phyloP scores from a whole-genome alignment of 2,113 vertebrate genomes.

The Thamnophis sirtalis region DNA sequence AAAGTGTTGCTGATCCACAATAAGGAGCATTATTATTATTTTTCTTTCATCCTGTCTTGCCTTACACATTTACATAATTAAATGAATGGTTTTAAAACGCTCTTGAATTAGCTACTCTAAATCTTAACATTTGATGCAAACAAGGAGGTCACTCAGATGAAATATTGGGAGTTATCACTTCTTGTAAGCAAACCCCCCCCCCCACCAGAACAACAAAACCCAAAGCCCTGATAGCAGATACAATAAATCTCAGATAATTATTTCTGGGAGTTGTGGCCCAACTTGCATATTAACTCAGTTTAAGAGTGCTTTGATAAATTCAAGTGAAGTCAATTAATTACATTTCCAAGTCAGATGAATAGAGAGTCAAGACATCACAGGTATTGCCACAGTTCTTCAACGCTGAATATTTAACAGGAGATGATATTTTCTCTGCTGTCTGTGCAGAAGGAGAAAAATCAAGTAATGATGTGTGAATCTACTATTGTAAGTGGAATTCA shows the following conservation, averaged over 20 bases:
- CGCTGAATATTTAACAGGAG: constrained; percentile 45
- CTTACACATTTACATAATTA: constrained; percentile 19
- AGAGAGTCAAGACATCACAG: constrained; percentile 38
- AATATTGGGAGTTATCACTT: constrained; percentile 29
- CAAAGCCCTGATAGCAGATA: constrained; percentile 21
- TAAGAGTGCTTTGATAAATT: constrained; percentile 56
- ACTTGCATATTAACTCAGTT: constrained; percentile 57
- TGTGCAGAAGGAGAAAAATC: constrained; percentile 56
- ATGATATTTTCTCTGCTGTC: constrained; percentile 50
- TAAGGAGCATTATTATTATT: constrained; percentile 15
- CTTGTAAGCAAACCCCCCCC: constrained; percentile 19
- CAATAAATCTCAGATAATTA: constrained; percentile 55
- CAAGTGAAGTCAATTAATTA: constrained; percentile 64
- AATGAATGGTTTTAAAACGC: constrained; percentile 42
- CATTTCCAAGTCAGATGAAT: constrained; percentile 63
- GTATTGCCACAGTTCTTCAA: constrained; percentile 45
- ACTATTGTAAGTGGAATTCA: constrained; percentile 50
- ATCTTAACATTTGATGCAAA: constrained; percentile 61
- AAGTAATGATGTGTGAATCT: constrained; percentile 63
- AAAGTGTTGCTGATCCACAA: constrained; percentile 39
- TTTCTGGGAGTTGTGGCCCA: constrained; percentile 46
- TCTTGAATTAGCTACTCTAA: constrained; percentile 58
- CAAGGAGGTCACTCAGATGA: constrained; percentile 41
- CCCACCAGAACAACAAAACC: too few species aligned
- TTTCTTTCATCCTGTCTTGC: not conserved